Evolutionary conservation across 2,113 vertebrate genomes (phyloP), one percentile per base, ranked within the genome.

Genomic region (Petrocephalus microphthalmus): DNA sequence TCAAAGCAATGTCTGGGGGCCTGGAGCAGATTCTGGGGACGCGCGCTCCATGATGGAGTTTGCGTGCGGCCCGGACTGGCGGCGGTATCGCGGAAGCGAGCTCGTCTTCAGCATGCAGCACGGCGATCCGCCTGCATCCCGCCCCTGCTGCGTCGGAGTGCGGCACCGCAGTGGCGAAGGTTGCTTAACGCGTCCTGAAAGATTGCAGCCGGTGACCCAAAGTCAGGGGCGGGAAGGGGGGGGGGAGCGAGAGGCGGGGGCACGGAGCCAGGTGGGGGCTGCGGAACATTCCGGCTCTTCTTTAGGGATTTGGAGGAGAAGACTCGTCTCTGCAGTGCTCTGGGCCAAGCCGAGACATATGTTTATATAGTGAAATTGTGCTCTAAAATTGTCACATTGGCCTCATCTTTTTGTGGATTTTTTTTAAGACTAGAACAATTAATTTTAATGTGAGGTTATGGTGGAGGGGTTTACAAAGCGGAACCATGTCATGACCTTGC

Each of bases 251-350:
- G 20, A 84, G 10, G 47, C 25, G 13, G n/a, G 22, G 45, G 47
- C 45, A 29, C 64, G 22, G 87, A 83, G 57, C 37, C 33, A 45
- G 37, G 86, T 87, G 45, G 86, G 56, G 49, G 49, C 64, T 87
- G 87, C 51, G 87, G 49, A 87, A 87, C 60, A 52, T 87, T 87
- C 64, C 49, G 17, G 54, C 86, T 45, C 37, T 1, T 51, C 45
- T 7, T 74, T 49, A 15, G 60, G 42, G 64, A 71, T 49, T 74
- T 42, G 52, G 22, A 10, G 42, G 54, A 37, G 42, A 22, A 45
- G 22, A 87, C 11, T 2, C 0, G 64, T 47, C 22, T 53, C n/a
- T 52, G 47, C 57, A 22, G 25, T 33, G n/a, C 45, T 51, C 49
- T 33, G n/a, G 7, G 47, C 51, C 51, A 85, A 85, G 51, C 47